Conservation (phyloP, 2,797 vertebrate genomes). For the Acanthis flammea region DNA sequence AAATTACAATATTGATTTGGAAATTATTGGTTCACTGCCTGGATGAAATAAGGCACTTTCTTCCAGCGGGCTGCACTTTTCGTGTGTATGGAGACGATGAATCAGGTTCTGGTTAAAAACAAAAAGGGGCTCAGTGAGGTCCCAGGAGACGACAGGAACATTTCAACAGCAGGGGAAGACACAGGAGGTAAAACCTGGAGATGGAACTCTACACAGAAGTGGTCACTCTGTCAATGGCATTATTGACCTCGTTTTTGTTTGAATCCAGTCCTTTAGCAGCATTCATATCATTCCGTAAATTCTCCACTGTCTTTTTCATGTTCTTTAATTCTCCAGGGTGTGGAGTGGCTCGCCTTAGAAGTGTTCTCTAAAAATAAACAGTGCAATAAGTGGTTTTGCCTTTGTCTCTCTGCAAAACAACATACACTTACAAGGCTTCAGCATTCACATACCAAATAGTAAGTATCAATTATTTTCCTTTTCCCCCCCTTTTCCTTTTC, state of each 20-base stretch:
- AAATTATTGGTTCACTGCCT: slow-evolving; percentile 77
- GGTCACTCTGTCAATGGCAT: slow-evolving; percentile 91
- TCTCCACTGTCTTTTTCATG: slow-evolving; percentile 96
- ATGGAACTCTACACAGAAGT: slow-evolving; percentile 92
- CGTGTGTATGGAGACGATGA: slow-evolving; percentile 67
- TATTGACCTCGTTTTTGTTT: slow-evolving; percentile 99
- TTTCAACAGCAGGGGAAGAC: slow-evolving; percentile 79
- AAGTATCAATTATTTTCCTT: neutral
- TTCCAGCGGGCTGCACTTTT: slow-evolving; percentile 72
- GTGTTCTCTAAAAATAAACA: slow-evolving; percentile 84
- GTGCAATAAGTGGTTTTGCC: slow-evolving; percentile 45
- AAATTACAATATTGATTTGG: slow-evolving; percentile 76
- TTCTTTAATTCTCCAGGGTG: slow-evolving; percentile 95
- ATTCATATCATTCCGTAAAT: slow-evolving; percentile 93
- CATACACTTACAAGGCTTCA: neutral
- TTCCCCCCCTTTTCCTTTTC: neutral
- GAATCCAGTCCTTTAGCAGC: slow-evolving; percentile 98
- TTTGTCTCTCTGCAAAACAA: slow-evolving; percentile 17
- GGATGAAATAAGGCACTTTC: slow-evolving; percentile 85
- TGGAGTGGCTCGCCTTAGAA: slow-evolving; percentile 92
- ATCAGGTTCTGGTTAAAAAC: slow-evolving; percentile 71
- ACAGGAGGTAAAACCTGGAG: slow-evolving; percentile 82
- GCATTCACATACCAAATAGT: neutral
- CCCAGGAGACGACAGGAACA: slow-evolving; percentile 72
- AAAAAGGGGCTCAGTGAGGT: slow-evolving; percentile 62